Conservation (phyloP, 2,797 vertebrate species). For the Thalassophryne amazonica region DNA sequence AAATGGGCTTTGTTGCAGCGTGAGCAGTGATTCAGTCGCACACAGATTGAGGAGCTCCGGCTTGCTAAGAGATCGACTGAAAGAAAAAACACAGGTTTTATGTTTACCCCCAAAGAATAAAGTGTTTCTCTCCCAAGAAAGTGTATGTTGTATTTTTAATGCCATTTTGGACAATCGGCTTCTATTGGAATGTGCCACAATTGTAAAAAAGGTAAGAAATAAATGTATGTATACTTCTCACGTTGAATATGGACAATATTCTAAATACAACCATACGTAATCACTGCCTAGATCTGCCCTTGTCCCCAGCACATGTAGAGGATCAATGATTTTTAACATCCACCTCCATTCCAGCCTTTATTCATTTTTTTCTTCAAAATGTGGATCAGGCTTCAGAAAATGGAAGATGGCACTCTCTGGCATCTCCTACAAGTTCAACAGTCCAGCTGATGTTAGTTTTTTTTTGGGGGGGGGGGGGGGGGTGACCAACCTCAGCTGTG, state of each 20-base stretch:
- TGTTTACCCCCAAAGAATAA: neutral
- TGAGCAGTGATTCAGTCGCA: conserved; percentile 25
- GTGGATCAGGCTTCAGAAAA: too few relatives aligned
- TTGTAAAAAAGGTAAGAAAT: conserved; percentile 8
- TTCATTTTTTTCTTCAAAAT: neutral
- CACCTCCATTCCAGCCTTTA: neutral
- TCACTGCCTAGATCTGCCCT: conserved; percentile 38
- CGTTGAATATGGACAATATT: conserved; percentile 27
- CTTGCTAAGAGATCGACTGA: conserved; percentile 1
- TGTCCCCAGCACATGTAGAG: conserved; percentile 2
- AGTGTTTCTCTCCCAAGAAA: conserved; percentile 29
- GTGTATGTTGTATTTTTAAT: conserved; percentile 57
- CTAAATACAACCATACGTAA: conserved; percentile 22
- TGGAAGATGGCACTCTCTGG: too few relatives aligned
- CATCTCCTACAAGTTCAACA: conserved; percentile 4
- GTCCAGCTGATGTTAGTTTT: too few relatives aligned
- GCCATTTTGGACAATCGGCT: conserved; percentile 59
- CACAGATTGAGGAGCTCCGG: conserved; percentile 2
- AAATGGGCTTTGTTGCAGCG: neutral
- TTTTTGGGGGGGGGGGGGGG: too few relatives aligned
- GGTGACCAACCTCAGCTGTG: conserved; percentile 5
- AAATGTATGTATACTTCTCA: conserved; percentile 7
- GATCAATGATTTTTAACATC: conserved; percentile 1
- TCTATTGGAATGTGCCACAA: conserved; percentile 73
- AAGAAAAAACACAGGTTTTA: neutral